A percentile compares a stretch with the other conserved stretches of the same genome.
phyloP scores from a whole-genome alignment of 2,888 invertebrate species.

The Gortyna flavago region DNA sequence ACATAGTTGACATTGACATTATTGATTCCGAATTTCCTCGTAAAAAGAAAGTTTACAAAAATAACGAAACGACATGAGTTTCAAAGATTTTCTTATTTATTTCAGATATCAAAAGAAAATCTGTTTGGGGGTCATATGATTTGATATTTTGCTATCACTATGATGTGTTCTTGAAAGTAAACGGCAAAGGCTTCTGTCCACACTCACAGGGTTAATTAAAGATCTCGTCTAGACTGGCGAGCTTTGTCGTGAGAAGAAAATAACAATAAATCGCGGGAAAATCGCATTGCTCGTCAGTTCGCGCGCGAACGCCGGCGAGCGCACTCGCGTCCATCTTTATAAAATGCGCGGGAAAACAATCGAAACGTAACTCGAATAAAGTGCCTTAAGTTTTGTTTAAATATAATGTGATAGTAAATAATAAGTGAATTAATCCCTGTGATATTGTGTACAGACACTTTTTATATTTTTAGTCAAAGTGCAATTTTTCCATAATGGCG shows the following conservation, averaged over 20 bases:
- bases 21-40: not conserved
- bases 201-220: conserved; percentile 54
- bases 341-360: conserved; percentile 57
- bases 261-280: conserved; percentile 58
- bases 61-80: not conserved
- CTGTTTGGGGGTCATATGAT: not conserved
- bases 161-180: conserved; percentile 19
- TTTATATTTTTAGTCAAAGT: conserved; percentile 59
- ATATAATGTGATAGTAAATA: conserved; percentile 65
- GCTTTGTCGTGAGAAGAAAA: conserved; percentile 59
- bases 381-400: conserved; percentile 48
- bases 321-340: conserved; percentile 42
- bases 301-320: conserved; percentile 53
- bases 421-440: conserved; percentile 71
- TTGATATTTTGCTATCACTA: conserved; percentile 1
- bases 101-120: not conserved
- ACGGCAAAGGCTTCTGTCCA: conserved; percentile 44
- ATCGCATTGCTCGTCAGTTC: conserved; percentile 57
- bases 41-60: not conserved
- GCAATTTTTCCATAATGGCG: conserved; percentile 74
- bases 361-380: conserved; percentile 50
- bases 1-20: conserved; percentile 25
- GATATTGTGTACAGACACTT: conserved; percentile 76
- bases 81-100: not conserved
- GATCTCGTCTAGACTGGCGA: conserved; percentile 30